phyloP scores from a whole-genome alignment of 2,888 invertebrate genomes.

The Watsonalla cultraria region DNA sequence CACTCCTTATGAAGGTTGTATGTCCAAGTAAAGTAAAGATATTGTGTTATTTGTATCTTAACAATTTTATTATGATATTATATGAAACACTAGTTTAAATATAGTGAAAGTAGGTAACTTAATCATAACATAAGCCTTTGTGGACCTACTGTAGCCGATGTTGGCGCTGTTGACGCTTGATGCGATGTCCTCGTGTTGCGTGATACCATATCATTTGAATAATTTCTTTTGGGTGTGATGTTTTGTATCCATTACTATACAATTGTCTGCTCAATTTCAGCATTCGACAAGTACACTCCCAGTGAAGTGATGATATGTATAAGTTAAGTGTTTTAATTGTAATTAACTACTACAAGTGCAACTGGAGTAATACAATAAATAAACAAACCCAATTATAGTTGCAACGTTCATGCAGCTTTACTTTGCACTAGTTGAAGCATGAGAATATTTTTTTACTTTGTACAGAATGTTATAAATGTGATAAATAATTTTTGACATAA shows the following conservation, averaged over 20 bases:
- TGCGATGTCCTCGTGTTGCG: too few relatives aligned
- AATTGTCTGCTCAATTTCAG: constrained; percentile 24
- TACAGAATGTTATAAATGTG: constrained; percentile 76
- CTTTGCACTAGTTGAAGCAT: constrained; percentile 67
- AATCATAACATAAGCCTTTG: constrained; percentile 55
- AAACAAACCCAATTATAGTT: constrained; percentile 28
- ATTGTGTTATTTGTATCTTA: constrained; percentile 69
- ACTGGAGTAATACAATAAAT: constrained; percentile 26
- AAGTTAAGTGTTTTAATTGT: constrained; percentile 26
- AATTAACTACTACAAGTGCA: constrained; percentile 30
- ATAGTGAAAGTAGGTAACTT: constrained; percentile 51
- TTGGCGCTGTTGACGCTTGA: constrained; percentile 29
- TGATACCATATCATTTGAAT: constrained; percentile 29
- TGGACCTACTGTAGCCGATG: constrained; percentile 36
- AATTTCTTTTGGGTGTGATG: constrained; percentile 18
- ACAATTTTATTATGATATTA: constrained; percentile 54
- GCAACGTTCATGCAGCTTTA: constrained; percentile 58
- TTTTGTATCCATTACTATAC: constrained; percentile 13
- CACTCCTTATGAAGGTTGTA: constrained; percentile 74
- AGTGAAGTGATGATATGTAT: constrained; percentile 21
- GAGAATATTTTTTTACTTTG: constrained; percentile 76
- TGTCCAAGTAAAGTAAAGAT: constrained; percentile 64
- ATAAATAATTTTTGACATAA: constrained; percentile 75
- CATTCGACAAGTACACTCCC: constrained; percentile 26
- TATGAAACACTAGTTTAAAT: constrained; percentile 59